phyloP scores from a whole-genome alignment of 2,113 vertebrate species.

The Mastomys coucha region DNA sequence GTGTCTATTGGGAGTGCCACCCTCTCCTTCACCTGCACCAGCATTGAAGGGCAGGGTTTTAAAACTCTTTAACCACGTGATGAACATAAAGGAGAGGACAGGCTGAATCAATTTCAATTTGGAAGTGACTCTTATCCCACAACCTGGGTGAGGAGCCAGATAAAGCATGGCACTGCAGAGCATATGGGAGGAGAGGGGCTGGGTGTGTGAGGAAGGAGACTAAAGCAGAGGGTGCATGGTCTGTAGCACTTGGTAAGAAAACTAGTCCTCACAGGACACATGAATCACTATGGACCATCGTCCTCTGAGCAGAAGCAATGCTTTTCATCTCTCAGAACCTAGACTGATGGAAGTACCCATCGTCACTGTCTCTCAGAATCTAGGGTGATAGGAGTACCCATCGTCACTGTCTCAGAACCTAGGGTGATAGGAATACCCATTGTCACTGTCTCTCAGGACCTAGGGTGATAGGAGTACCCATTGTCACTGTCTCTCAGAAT shows the following conservation, averaged over 20 bases:
- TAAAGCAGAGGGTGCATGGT: neutral
- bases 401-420: too few species aligned
- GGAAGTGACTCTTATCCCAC: neutral
- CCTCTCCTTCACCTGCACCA: neutral
- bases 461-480: too few species aligned
- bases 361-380: neutral
- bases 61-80: neutral
- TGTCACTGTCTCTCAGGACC: too few species aligned
- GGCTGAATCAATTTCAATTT: neutral
- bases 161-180: neutral
- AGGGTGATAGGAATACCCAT: too few species aligned
- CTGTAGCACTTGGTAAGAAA: neutral
- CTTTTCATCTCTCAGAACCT: neutral
- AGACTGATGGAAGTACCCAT: neutral
- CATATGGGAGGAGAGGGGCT: neutral
- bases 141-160: neutral
- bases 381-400: too few species aligned
- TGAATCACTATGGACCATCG: neutral
- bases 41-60: neutral
- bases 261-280: neutral
- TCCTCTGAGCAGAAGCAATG: neutral
- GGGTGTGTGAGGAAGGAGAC: neutral
- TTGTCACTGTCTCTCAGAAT: too few species aligned
- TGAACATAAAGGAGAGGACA: neutral
- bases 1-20: rapidly evolving